Base-by-base conservation (phyloP, 2,888 invertebrate genomes). In the Adelphocoris suturalis region DNA sequence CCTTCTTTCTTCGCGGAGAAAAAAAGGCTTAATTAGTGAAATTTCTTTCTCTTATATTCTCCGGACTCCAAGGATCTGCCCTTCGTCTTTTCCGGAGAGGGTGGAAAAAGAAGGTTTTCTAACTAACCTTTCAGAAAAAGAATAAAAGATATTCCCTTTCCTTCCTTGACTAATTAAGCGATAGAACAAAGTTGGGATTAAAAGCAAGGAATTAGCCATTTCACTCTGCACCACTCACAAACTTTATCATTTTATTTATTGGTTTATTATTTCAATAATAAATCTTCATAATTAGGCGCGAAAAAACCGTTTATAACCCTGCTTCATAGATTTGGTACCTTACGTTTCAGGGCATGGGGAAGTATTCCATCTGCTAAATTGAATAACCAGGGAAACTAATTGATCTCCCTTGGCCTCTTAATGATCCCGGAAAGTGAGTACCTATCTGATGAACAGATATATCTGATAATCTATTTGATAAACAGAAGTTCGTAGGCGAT, bases 21-120 rank as follows among this genome's bases (percentile, higher is more conserved):
- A 61, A 85, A 52, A 52, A 61, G 28, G 61, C 85, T 85, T 85
- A 85, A 85, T 85, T 85, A 85, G 85, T n/a, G 85, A 85, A 85
- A 85, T 37, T 85, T 61, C 61, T 46, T 61, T 57, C 27, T 47
- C 16, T 78, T 47, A 37, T 37, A 37, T 37, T 78, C 28, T 78
- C 46, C 46, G 75, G 75, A 12, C 23, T 19, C 19, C 75, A 4
- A 48, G 19, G 27, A 19, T 61, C 57, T 27, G 14, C 61, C 55
- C 55, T 37, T 85, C 23, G 19, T 23, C 57, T 14, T 28, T 48
- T 61, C 23, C 46, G 27, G 16, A 85, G 55, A 37, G 46, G n/a
- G 61, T 16, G 37, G 19, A 82, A 82, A 82, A 82, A 19, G 16
- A 14, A 27, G 82, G 47, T n/a, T 46, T 78, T 78, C 28, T 28